These are phyloP conservation scores for Lasioglossum baleicum DNA, from an alignment of 1,140 invertebrate genomes.

Conservation along the genomic window DNA sequence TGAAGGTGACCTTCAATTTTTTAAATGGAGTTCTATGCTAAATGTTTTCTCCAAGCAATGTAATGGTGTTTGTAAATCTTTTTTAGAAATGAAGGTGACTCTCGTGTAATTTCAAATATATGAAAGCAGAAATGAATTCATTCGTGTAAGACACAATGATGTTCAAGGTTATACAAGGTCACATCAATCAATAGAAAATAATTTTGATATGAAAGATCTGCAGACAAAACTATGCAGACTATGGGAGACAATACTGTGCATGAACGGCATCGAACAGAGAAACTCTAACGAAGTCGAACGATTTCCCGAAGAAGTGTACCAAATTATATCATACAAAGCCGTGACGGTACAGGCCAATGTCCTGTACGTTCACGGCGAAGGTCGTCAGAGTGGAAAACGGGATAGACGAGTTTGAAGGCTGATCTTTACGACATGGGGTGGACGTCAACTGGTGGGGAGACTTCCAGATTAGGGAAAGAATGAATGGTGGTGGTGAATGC, in stretches of 20 bases:
- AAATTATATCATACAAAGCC: background rate
- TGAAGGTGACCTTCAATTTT: too few relatives aligned
- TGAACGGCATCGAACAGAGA: background rate
- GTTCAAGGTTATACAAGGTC: too few relatives aligned
- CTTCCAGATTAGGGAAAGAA: conserved; percentile 17
- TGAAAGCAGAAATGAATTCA: too few relatives aligned
- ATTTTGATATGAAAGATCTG: too few relatives aligned
- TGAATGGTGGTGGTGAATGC: background rate
- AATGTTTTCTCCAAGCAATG: too few relatives aligned
- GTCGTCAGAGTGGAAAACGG: background rate
- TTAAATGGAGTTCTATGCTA: too few relatives aligned
- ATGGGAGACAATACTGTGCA: background rate
- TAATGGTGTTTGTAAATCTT: too few relatives aligned
- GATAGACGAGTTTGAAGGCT: conserved; percentile 5
- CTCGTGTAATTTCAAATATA: too few relatives aligned
- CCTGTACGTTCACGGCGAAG: conserved; percentile 7
- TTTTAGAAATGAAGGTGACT: too few relatives aligned
- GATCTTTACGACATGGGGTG: conserved; percentile 22
- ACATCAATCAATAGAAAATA: too few relatives aligned
- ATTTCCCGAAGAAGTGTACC: background rate
- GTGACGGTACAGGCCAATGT: background rate
- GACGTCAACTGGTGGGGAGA: conserved; percentile 10
- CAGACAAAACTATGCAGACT: too few relatives aligned
- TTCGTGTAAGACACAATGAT: too few relatives aligned
- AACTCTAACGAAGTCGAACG: background rate